Evolutionary conservation across 2,888 invertebrate species (phyloP), one percentile per base, ranked within the genome.

Genomic region (Apocheima hispidaria): DNA sequence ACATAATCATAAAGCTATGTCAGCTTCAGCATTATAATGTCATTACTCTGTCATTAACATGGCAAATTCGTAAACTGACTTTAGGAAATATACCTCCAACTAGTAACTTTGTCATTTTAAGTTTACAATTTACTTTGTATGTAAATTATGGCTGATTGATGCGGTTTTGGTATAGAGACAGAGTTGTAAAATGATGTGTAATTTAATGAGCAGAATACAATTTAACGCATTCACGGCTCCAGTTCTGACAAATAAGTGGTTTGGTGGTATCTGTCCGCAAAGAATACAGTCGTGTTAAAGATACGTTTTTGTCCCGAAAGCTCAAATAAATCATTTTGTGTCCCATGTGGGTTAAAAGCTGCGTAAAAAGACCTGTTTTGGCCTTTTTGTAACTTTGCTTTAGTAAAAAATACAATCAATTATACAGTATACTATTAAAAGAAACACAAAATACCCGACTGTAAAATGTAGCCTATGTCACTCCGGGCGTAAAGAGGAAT

Each of bases 21-120:
- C 50, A 64, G 60, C 50, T 52, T 48, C 48, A 56, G 28, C 50
- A 65, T 68, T 68, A 68, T 63, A 65, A 68, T 65, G 68, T 63
- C 68, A 65, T 63, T 65, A 65, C 65, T 56, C 65, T 63, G 63
- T 63, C 65, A 68, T 68, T 68, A 63, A 46, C 38, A 38, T 49
- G 57, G 60, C 50, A 52, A 64, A 62, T 64, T 48, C 14, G 60
- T 48, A 49, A 60, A 44, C 36, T 44, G 26, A 21, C 55, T 38
- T 48, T n/a, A 26, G n/a, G 26, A 35, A 41, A 52, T 10, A 41
- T 20, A 50, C 7, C 23, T n/a, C 26, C 21, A 0, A 5, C 35
- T 1, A 9, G 9, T 14, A 48, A 33, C 61, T 10, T 30, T 62
- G 56, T 57, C 56, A 10, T 2, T 30, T 20, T 40, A 56, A 60